Percentiles rank a stretch among this genome's conserved stretches.
These are phyloP conservation scores for Cochlearius cochlearius DNA, from an alignment of 2,113 vertebrate genomes.

Conservation along the genomic window DNA sequence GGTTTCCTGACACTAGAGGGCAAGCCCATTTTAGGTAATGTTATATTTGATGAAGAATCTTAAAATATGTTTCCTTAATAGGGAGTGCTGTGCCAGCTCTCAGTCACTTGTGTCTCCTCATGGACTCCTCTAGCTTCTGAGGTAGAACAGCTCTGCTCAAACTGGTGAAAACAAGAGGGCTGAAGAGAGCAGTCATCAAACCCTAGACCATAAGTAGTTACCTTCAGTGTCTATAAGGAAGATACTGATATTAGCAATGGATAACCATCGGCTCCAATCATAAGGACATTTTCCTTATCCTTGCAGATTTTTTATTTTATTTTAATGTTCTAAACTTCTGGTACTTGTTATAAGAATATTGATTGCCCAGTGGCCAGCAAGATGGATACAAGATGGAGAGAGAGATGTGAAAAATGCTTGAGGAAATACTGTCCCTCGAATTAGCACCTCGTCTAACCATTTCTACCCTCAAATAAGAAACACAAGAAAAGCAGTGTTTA, in stretches of 20 bases:
- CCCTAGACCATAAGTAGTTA: background rate
- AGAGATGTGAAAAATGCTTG: background rate
- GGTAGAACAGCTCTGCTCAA: background rate
- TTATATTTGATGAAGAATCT: background rate
- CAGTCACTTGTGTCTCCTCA: background rate
- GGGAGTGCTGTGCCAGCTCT: background rate
- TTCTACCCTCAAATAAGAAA: background rate
- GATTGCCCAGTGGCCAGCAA: background rate
- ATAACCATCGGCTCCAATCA: background rate
- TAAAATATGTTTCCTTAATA: background rate
- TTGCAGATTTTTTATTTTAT: background rate
- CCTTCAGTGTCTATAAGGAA: background rate
- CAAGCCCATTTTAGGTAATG: conserved; percentile 27
- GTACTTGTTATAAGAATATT: background rate
- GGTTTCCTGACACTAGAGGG: conserved; percentile 55
- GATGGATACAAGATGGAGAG: background rate
- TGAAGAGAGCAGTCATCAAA: background rate
- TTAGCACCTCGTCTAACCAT: background rate
- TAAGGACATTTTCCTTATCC: background rate
- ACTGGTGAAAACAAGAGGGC: background rate
- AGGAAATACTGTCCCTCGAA: background rate
- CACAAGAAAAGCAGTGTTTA: background rate
- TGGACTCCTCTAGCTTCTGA: background rate
- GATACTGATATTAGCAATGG: background rate
- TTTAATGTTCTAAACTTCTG: background rate